Base-by-base conservation (phyloP, 2,797 vertebrate species). In the Saxicola maurus region DNA sequence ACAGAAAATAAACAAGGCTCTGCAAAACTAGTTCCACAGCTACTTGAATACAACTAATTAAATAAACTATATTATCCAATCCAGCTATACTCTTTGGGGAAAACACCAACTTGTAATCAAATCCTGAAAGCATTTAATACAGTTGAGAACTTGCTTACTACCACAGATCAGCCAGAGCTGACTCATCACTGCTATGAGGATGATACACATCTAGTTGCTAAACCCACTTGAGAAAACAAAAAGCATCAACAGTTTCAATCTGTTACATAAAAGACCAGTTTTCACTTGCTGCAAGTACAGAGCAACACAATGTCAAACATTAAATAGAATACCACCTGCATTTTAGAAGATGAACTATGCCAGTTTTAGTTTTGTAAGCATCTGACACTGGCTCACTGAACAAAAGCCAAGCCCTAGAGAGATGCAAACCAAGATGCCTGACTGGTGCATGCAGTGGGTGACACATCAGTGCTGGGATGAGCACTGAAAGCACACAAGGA, bases 181-280 rank as follows among this genome's bases (percentile, higher is more conserved):
- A 91, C 74, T 93, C 82, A 93, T 7, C 71, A 46, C 78, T 60
- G 52, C 65, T 43, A 6, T 17, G 15, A 88, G 43, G 78, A 89
- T 35, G 68, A 86, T 77, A 46, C 31, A 31, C 49, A 71, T 80
- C 68, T 65, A 55, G 30, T 28, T 87, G 37, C 72, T 68, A 86
- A 95, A 88, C 10, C 38, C 78, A 87, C 59, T 52, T 38, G 46
- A 87, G 73, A 25, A 82, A 86, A 91, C 60, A 84, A 56, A 91
- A 79, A 80, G 25, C 51, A 84, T 17, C 38, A 80, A 56, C 24
- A 33, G 27, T 45, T 93, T 76, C 13, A 16, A 55, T 35, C 27
- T 30, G 17, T 81, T 79, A 85, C 1, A 1, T 64, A 72, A 85
- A 77, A 72, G 8, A 20, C 1, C 73, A 59, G 59, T 64, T 64